A percentile compares a stretch with the other conserved stretches of the same genome.
Evolutionary conservation across 2,797 vertebrate species (phyloP).

Genomic region (Rhinichthys osculus): DNA sequence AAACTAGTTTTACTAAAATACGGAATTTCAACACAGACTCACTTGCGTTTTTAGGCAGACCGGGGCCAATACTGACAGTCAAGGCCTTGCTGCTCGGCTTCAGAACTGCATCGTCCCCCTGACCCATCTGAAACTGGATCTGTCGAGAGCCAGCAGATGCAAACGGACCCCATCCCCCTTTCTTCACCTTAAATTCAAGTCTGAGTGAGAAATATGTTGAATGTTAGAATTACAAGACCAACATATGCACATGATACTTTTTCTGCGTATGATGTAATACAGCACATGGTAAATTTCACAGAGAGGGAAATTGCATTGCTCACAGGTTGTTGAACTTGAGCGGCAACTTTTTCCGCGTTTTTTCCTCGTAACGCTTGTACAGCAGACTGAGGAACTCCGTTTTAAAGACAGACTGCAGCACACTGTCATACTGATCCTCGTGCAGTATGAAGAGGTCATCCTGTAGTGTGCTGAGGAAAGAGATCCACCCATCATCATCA

Average conservation of each 20-base stretch:
- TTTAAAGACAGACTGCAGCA: slow-evolving; percentile 84
- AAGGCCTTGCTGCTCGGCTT: slow-evolving; percentile 80
- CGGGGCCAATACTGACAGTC: slow-evolving; percentile 78
- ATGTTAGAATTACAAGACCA: not conserved
- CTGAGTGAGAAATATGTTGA: slow-evolving; percentile 63
- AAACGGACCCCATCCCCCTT: slow-evolving; percentile 84
- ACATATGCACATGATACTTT: not conserved
- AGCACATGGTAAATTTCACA: not conserved
- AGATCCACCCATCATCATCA: not conserved
- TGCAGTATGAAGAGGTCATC: slow-evolving; percentile 86
- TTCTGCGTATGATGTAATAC: not conserved
- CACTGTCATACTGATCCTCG: slow-evolving; percentile 83
- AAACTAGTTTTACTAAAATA: not conserved
- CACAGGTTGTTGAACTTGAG: slow-evolving; percentile 87
- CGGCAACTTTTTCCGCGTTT: slow-evolving; percentile 73
- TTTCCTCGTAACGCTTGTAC: slow-evolving; percentile 81
- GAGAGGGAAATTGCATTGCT: slow-evolving; percentile 2
- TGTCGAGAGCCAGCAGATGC: slow-evolving; percentile 81
- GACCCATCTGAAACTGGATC: slow-evolving; percentile 82
- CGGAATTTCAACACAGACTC: slow-evolving; percentile 60
- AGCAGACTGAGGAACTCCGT: slow-evolving; percentile 86
- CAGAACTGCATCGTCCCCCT: slow-evolving; percentile 73
- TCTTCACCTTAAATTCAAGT: slow-evolving; percentile 89
- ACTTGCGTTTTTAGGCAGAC: slow-evolving; percentile 84
- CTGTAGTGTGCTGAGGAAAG: slow-evolving; percentile 77